Evolutionary conservation across 2,888 invertebrate genomes (phyloP).

Genomic region (Nyleta sp.): DNA sequence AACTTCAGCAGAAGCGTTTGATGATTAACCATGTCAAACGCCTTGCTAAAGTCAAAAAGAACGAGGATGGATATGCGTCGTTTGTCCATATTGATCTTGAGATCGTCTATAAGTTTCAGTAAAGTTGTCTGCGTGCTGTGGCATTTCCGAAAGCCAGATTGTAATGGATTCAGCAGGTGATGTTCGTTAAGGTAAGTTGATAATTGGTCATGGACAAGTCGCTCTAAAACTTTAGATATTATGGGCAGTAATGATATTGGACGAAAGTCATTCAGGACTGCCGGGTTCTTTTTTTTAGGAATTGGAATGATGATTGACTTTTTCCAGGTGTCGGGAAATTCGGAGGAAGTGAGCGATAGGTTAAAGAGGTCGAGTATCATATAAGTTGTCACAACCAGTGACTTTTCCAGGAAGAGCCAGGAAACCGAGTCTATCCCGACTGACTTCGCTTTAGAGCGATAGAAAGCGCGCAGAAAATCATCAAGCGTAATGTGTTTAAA

Average conservation of each 20-base stretch:
- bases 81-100: background rate
- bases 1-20: background rate
- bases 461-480: background rate
- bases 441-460: background rate
- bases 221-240: conserved; percentile 2
- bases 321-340: background rate
- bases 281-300: background rate
- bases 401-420: background rate
- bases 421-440: background rate
- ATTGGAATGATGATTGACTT: conserved; percentile 4
- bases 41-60: background rate
- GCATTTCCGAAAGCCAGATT: background rate
- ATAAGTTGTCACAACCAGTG: background rate
- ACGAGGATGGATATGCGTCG: background rate
- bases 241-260: background rate
- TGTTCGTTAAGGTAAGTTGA: background rate
- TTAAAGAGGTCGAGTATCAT: background rate
- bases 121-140: background rate
- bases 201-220: background rate
- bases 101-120: background rate
- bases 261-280: background rate
- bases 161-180: background rate
- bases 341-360: background rate
- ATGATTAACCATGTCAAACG: background rate
- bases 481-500: background rate